Evolutionary conservation across 2,888 invertebrate genomes (phyloP), one percentile per base, ranked within the genome.

Genomic region (Agonopterix alstromeriana): DNA sequence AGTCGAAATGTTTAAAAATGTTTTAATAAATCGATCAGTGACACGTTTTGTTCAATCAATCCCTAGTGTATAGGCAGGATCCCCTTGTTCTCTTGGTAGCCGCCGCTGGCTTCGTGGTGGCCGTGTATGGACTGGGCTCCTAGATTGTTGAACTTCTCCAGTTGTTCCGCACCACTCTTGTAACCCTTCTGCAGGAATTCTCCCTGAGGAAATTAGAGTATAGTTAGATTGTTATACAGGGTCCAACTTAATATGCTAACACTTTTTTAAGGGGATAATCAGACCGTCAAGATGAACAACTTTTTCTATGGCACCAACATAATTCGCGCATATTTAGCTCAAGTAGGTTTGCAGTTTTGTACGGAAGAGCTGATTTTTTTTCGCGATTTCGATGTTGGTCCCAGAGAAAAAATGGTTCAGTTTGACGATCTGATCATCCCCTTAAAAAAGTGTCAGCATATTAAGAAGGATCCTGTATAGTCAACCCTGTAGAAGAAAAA

Each of bases 81-180:
- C 5, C 88, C 89, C 63, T 91, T 90, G 63, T 88, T 90, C 58
- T 91, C 90, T 51, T 88, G 85, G 67, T 81, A 91, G 36, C 90
- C 89, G 3, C 89, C 90, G 53, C 80, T 90, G 36, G 90, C 89
- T 53, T 92, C 92, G 54, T 92, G 91, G 56, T 91, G 91, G 0
- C 91, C 92, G 53, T 91, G 83, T 40, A 92, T 73, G 0, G 91
- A 90, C 47, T 92, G 91, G 42, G 91, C 90, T 38, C 91, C 92
- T 17, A 90, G 77, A 52, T 91, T 91, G 65, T 91, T 92, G 70
- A 90, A 91, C 53, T 90, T 88, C 57, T 90, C 91, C 69, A 90
- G 80, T 42, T 87, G 82, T 57, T 91, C 90, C 2, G 91, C 89
- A 36, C 87, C 90, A 9, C 90, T 91, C 51, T 89, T 89, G 74